Percentiles rank a stretch among this genome's conserved stretches.
Evolutionary conservation across 2,113 vertebrate genomes (phyloP).

Genomic region (Oryzias celebensis): DNA sequence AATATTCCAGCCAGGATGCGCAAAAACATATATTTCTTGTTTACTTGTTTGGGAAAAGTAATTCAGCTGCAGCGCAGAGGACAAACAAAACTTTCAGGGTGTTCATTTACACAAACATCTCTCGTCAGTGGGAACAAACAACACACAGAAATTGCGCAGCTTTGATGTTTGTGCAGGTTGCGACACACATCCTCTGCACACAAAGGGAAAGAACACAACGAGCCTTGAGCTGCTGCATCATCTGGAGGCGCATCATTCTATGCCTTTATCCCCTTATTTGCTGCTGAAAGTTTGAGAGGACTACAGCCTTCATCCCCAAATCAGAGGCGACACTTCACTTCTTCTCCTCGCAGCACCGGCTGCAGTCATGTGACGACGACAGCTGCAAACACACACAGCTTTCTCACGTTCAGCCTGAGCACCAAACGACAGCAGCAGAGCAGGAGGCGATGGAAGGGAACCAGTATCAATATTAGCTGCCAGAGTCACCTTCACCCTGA

Average conservation of each 20-base stretch:
- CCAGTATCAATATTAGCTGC: conserved; percentile 73
- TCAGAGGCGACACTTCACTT: conserved; percentile 85
- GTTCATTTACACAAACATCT: conserved; percentile 49
- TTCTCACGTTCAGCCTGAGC: conserved; percentile 80
- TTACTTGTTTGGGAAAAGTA: conserved; percentile 40
- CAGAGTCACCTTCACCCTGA: conserved; percentile 83
- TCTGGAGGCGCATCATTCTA: conserved; percentile 28
- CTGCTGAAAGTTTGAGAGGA: conserved; percentile 35
- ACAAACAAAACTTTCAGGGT: conserved; percentile 51
- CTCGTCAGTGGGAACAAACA: conserved; percentile 37
- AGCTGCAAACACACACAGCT: conserved; percentile 76
- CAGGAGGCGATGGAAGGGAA: conserved; percentile 59
- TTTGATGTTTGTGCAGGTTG: conserved; percentile 22
- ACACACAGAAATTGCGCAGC: conserved; percentile 1
- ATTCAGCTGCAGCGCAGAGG: conserved; percentile 29
- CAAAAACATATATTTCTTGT: conserved; percentile 10
- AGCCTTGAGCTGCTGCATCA: conserved; percentile 24
- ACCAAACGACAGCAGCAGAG: conserved; percentile 70
- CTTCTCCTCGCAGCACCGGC: conserved; percentile 33
- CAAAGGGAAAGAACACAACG: conserved; percentile 27
- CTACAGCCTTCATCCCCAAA: conserved; percentile 70
- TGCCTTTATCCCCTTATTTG: conserved; percentile 63
- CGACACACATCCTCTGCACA: conserved; percentile 13
- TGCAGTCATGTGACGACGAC: conserved; percentile 78
- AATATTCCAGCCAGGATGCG: conserved; percentile 16